These are phyloP conservation scores for Zoanthus sansibaricus DNA, from an alignment of 92 coral and sea anemone species.

Conservation along the genomic window DNA sequence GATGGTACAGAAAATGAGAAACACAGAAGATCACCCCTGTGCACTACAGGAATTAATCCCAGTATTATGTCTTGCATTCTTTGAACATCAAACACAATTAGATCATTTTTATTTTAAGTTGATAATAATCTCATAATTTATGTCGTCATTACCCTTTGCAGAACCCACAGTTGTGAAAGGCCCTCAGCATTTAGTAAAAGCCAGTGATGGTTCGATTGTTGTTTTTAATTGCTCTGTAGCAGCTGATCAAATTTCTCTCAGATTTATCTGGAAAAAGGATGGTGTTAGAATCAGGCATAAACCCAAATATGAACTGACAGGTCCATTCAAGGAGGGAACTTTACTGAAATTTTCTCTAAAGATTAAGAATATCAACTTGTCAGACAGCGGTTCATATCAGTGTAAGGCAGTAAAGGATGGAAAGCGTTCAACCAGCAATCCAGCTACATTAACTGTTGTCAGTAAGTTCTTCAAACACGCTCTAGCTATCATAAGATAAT, in stretches of 20 bases:
- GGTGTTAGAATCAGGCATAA: constrained; percentile 36
- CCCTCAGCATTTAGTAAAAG: constrained; percentile 56
- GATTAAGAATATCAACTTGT: not conserved
- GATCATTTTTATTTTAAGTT: not conserved
- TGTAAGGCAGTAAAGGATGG: constrained; percentile 21
- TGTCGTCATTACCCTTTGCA: constrained; percentile 10
- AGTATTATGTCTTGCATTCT: no score
- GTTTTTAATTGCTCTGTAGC: constrained; percentile 75
- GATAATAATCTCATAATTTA: not conserved
- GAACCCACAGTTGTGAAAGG: constrained; percentile 83
- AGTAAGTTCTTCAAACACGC: not conserved
- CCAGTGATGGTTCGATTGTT: constrained; percentile 48
- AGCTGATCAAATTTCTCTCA: constrained; percentile 32
- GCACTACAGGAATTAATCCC: no score
- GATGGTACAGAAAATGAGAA: no score
- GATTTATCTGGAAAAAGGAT: constrained; percentile 73
- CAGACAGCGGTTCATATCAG: not conserved
- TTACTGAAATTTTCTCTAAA: constrained; percentile 8
- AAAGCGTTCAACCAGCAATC: not conserved
- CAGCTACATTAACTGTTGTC: constrained; percentile 14
- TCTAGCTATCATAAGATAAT: no score
- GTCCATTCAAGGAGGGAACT: constrained; percentile 9
- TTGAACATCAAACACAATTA: no score
- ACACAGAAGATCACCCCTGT: no score
- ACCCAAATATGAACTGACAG: constrained; percentile 37